phyloP scores from a whole-genome alignment of 2,888 invertebrate species.

The Cryptocheilus praepositus region DNA sequence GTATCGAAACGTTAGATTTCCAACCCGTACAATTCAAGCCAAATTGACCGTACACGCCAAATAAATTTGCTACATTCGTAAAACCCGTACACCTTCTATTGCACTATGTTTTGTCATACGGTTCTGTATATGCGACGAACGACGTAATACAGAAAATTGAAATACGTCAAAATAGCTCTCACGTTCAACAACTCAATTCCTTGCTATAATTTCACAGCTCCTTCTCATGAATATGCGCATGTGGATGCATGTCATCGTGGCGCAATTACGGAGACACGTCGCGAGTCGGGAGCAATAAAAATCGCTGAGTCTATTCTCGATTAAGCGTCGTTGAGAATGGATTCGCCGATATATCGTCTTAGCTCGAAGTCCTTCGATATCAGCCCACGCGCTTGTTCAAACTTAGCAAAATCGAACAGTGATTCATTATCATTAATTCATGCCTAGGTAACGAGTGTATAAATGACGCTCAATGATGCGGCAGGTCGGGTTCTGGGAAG shows the following conservation, averaged over 20 bases:
- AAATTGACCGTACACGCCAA: no score
- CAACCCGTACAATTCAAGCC: no score
- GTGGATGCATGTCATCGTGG: no score
- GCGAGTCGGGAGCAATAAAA: conserved; percentile 25
- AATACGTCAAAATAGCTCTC: no score
- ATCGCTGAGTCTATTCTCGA: conserved; percentile 7
- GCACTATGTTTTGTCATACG: no score
- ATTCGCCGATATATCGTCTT: conserved; percentile 27
- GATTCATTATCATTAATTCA: conserved; percentile 39
- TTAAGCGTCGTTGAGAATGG: conserved; percentile 29
- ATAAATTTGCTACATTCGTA: no score
- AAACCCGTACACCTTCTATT: no score
- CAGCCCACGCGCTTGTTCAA: conserved; percentile 28
- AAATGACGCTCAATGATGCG: conserved; percentile 27
- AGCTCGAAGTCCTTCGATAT: not conserved
- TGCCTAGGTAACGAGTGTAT: conserved; percentile 8
- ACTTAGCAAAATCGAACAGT: conserved; percentile 37
- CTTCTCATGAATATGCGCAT: no score
- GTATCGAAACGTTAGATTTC: no score
- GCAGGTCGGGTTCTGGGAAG: conserved; percentile 22
- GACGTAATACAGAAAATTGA: no score
- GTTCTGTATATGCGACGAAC: no score
- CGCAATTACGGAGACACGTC: conserved; percentile 12
- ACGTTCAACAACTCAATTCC: no score
- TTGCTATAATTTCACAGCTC: not conserved